Conservation (phyloP, 2,888 invertebrate species). For the Eulithis prunata region DNA sequence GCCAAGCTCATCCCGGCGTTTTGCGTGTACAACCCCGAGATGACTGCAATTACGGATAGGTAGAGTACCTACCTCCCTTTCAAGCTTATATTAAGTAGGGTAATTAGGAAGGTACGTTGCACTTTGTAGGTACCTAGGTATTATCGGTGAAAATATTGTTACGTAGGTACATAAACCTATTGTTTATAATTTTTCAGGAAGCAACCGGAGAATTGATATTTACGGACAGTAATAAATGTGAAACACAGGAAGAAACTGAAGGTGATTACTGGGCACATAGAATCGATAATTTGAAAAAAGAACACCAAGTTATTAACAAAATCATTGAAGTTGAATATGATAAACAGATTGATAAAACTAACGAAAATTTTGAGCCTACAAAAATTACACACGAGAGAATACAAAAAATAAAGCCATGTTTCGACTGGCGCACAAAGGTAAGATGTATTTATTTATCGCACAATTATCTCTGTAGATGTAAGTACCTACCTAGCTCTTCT, state of each 20-base stretch:
- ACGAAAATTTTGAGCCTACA: conserved; percentile 56
- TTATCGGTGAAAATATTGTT: no score
- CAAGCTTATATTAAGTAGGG: no score
- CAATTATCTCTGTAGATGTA: no score
- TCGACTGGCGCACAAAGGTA: conserved; percentile 71
- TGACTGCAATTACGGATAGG: no score
- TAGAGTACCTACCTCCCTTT: no score
- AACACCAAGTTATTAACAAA: conserved; percentile 72
- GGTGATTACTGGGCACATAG: conserved; percentile 71
- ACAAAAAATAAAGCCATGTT: conserved; percentile 70
- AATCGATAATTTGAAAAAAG: conserved; percentile 70
- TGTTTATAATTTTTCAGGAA: conserved; percentile 49
- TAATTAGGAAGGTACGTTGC: no score
- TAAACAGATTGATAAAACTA: conserved; percentile 64
- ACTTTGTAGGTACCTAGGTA: no score
- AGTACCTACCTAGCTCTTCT: no score
- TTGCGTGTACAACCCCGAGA: no score
- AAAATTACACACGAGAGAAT: conserved; percentile 61
- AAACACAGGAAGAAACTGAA: conserved; percentile 53
- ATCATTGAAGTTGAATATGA: conserved; percentile 74
- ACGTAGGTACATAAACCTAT: neutral
- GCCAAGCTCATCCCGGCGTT: no score
- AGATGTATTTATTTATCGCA: neutral
- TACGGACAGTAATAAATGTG: conserved; percentile 50
- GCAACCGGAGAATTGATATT: conserved; percentile 51